Base-by-base conservation (phyloP, 2,888 invertebrate species). In the Cremastinae sp. region DNA sequence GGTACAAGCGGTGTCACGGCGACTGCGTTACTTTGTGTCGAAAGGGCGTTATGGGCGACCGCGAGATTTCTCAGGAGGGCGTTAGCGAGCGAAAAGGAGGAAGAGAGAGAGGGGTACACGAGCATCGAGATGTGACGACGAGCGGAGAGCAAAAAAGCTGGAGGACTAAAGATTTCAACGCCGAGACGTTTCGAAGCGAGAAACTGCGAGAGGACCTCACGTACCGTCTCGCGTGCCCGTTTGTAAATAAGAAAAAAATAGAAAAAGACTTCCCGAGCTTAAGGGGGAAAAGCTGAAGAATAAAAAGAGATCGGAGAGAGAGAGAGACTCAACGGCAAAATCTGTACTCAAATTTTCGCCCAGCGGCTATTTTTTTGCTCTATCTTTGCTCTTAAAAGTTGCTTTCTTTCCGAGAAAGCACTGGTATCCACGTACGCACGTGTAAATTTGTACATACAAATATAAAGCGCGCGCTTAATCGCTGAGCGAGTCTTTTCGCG, bases 31-130 rank as follows among this genome's bases (percentile, higher is more conserved):
- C 65, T 70, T 70, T 65, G 70, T 74, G 55, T 16, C 55, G 51
- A 56, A 70, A 70, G 70, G 73, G 70, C 70, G 73, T 62, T 70
- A 61, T 64, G 76, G 73, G 77, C 70, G 70, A 70, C 18, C 55
- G 49, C 49, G 65, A 65, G 70, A 74, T 70, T 77, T 77, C 77
- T 69, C 68, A 53, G 69, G 78, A 74, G 59, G 71, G 68, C 65
- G 22, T 49, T 35, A 65, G 51, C 61, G 41, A 55, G 18, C 1
- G 28, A 16, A 22, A 16, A 7, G 12, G 35, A 56, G 45, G 47
- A 47, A 41, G 12, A 37, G 16, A 20, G 16, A 39, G 51, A 10
- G 18, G 18, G 35, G 39, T 3, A n/a, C 2, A 16, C 16, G 12
- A 37, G 14, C 47, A 47, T 47, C 47, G 43, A 45, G 53, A 53